Conservation (phyloP, 2,797 vertebrate species). For the Myotis myotis region DNA sequence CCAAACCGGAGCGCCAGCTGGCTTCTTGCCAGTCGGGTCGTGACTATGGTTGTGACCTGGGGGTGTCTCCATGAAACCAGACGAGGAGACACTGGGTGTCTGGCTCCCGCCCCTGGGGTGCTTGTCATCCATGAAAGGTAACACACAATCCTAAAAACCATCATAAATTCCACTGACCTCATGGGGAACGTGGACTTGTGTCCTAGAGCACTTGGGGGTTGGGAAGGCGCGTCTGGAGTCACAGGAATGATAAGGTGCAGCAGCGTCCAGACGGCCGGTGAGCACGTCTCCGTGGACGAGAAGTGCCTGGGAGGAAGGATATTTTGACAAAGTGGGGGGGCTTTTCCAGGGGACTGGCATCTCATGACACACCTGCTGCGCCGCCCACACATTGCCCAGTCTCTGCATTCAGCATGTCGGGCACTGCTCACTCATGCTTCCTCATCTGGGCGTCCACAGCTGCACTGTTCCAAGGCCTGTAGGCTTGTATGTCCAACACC, state of each 20-base stretch:
- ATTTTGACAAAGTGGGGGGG: not conserved
- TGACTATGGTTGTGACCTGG: not conserved
- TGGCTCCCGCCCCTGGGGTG: not conserved
- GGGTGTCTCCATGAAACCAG: not conserved
- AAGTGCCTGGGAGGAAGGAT: not conserved
- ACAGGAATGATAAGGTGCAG: accelerated
- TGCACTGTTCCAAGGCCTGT: not conserved
- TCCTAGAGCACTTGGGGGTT: not conserved
- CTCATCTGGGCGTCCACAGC: not conserved
- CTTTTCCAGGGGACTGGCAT: not conserved
- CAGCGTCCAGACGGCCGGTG: too few species aligned
- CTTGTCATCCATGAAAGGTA: not conserved
- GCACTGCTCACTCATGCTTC: accelerated
- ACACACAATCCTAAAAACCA: not conserved
- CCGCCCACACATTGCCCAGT: accelerated
- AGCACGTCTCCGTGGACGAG: accelerated
- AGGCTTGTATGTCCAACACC: not conserved
- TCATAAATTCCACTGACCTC: not conserved
- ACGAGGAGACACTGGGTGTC: not conserved
- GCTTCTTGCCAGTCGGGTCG: not conserved
- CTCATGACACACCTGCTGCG: accelerated
- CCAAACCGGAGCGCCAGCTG: not conserved
- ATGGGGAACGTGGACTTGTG: not conserved
- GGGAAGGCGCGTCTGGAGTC: not conserved
- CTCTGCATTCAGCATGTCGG: not conserved